These are phyloP conservation scores for Ophiodon elongatus DNA, from an alignment of 2,113 vertebrate genomes.

Conservation along the genomic window DNA sequence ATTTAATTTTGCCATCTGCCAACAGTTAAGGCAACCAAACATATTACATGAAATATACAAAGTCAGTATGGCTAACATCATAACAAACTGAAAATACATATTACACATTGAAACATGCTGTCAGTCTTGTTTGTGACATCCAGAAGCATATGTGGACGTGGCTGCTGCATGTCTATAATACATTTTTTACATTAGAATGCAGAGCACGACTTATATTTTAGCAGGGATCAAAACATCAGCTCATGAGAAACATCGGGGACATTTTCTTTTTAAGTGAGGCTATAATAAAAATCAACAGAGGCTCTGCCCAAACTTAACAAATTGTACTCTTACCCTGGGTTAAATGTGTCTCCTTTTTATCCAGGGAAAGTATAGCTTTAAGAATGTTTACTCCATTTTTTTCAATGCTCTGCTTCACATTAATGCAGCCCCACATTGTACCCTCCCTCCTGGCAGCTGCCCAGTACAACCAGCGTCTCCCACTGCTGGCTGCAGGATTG, in stretches of 20 bases:
- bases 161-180: background rate
- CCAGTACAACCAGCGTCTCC: conserved; percentile 46
- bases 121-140: background rate
- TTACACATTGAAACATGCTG: background rate
- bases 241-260: background rate
- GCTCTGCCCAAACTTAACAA: background rate
- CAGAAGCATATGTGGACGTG: background rate
- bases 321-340: background rate
- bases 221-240: conserved; percentile 2
- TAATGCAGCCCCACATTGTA: conserved; percentile 21
- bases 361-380: background rate
- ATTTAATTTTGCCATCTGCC: conserved; percentile 28
- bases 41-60: conserved; percentile 13
- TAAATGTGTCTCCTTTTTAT: conserved; percentile 6
- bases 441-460: conserved; percentile 45
- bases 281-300: conserved; percentile 12
- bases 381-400: conserved; percentile 23
- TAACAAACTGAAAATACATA: conserved; percentile 16
- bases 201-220: background rate
- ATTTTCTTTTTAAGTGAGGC: background rate
- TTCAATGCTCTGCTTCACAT: conserved; percentile 37
- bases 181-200: conserved; percentile 12
- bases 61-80: conserved; percentile 1
- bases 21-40: conserved; percentile 7
- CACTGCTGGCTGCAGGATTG: conserved; percentile 37